Base-by-base conservation (phyloP, 2,888 invertebrate species). In the Hemicrepidius hirtus region DNA sequence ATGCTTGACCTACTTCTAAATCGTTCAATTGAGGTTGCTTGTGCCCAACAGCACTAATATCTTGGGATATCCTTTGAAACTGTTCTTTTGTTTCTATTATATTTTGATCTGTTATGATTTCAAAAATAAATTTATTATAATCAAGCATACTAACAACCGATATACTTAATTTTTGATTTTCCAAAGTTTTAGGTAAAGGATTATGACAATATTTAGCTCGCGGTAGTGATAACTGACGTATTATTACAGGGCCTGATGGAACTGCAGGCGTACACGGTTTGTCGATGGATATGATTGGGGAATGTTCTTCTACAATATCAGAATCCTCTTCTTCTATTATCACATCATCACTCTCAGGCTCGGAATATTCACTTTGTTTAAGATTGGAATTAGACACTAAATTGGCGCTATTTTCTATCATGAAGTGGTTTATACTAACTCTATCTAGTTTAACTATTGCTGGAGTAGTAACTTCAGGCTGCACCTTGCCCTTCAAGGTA, bases 1-100 rank as follows among this genome's bases (percentile, higher is more conserved):
- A 95, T 0, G 91, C 88, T 81, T 88, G 87, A 79, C 90, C 88
- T 70, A 85, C 87, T 64, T 80, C 86, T 76, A 88, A 84, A 7
- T 87, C 86, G 18, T 85, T 81, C 7, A 92, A 78, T 0, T 84
- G 81, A 0, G 88, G 85, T 79, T 89, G 88, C 3, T 82, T 78
- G 0, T 76, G 80, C 0, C 87, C 88, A n/a, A 86, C 79, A 12
- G 80, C 70, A 78, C 90, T 89, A 12, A 93, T 86, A 18, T 88
- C 87, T 13, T 85, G 80, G 68, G 87, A 88, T 81, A 93, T 82
- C 7, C 84, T 80, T 1, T 88, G 80, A 74, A 91, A 91, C 21
- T 85, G 66, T n/a, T 84, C 80, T 57, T 83, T 83, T 0, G 86
- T 86, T 68, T 89, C 88, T 1, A 84, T 83, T 10, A 77, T 60